Percentiles rank a stretch among this genome's conserved stretches.
Evolutionary conservation across 2,113 vertebrate genomes (phyloP).

Genomic region (Nansenia antarctica): DNA sequence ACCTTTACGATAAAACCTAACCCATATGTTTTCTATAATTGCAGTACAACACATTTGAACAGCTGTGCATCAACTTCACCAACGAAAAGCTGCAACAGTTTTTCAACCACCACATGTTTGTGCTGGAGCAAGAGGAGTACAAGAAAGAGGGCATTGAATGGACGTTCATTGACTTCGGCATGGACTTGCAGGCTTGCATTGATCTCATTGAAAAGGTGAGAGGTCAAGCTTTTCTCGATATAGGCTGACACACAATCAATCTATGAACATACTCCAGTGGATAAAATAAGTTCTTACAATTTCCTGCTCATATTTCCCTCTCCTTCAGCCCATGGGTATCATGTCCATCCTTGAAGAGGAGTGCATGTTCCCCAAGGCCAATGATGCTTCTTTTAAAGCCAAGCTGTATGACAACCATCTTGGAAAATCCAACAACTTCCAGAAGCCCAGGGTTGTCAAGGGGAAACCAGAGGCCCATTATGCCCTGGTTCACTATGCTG

Average conservation of each 20-base stretch:
- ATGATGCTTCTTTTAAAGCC: constrained; percentile 76
- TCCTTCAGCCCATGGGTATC: constrained; percentile 78
- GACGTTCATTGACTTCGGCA: constrained; percentile 82
- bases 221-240: background rate
- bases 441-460: constrained; percentile 58
- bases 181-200: constrained; percentile 83
- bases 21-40: too few relatives aligned
- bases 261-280: background rate
- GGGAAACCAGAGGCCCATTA: constrained; percentile 78
- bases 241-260: background rate
- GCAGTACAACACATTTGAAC: constrained; percentile 70
- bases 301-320: background rate
- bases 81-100: constrained; percentile 82
- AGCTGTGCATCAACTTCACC: constrained; percentile 82
- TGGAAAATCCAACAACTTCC: constrained; percentile 74
- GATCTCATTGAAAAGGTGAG: constrained; percentile 84
- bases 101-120: constrained; percentile 78
- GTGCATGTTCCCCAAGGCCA: constrained; percentile 78
- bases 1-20: too few relatives aligned
- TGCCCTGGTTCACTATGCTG: constrained; percentile 79
- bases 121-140: constrained; percentile 71
- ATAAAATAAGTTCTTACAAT: too few relatives aligned
- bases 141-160: constrained; percentile 74
- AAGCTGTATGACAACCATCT: constrained; percentile 83
- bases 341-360: constrained; percentile 83